Base-by-base conservation (phyloP, 2,113 vertebrate genomes). In the Tragelaphus strepsiceros region DNA sequence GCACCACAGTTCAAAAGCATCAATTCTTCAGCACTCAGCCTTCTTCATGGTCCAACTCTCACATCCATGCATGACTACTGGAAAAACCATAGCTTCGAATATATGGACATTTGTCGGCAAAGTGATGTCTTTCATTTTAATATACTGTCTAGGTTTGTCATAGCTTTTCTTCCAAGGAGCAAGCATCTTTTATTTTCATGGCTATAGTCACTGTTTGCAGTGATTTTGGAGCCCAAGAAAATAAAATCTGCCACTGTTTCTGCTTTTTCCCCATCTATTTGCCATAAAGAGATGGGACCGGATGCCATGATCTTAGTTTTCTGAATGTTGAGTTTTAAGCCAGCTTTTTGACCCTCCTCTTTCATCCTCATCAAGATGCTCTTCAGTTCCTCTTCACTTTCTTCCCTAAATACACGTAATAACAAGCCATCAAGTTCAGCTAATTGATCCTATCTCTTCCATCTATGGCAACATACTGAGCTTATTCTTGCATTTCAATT, bases 401-500 rank as follows among this genome's bases (percentile, higher is more conserved):
- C 71, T 77, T 22, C 71, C 71, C 26, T 64, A 56, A 80, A 82
- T 30, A 35, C 13, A 46, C 2, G 1, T 53, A 80, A 35, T 53
- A 61, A 94, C 5, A 49, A 97, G 35, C 17, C 13, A 35, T 91
- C 46, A 94, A 49, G 94, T 94, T 46, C 43, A 71, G 10, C 14
- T 80, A 24, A 35, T 10, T 89, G 58, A 80, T 71, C 43, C 64
- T 39, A 1, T 80, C 43, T 83, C 67, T 88, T 49, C 85, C 84
- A 90, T 67, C 64, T 67, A 54, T 5, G 28, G 61, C 32, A 80
- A 89, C 26, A 86, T 61, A 32, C 10, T 46, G n/a, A 82, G n/a
- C n/a, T 94, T 82, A 87, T 74, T 61, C 43, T 81, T 92, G 53
- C 35, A 78, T 88, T 91, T 91, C 71, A 96, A 93, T 71, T 88